phyloP scores from a whole-genome alignment of 1,140 invertebrate species.

The Drosophila erecta region DNA sequence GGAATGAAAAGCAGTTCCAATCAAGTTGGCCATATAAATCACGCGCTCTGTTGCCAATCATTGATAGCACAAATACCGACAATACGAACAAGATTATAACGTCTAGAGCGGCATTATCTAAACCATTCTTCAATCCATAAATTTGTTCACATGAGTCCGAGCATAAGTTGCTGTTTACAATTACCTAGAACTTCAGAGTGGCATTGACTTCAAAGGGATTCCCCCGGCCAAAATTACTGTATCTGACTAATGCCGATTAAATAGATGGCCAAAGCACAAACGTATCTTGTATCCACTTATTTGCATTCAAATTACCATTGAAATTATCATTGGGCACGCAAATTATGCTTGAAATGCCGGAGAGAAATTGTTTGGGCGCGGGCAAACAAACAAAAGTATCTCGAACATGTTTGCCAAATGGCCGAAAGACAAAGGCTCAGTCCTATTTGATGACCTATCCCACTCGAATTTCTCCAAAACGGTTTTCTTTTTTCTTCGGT shows the following conservation, averaged over 20 bases:
- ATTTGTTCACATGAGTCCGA: slow-evolving; percentile 13
- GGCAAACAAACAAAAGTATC: slow-evolving; percentile 50
- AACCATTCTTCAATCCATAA: slow-evolving; percentile 29
- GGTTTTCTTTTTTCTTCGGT: slow-evolving; percentile 14
- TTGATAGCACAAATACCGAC: slow-evolving; percentile 32
- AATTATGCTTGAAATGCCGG: slow-evolving; percentile 59
- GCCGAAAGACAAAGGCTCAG: slow-evolving; percentile 27
- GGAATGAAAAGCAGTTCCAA: not conserved
- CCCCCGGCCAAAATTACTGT: not conserved
- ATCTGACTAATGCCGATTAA: slow-evolving; percentile 17
- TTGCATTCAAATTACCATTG: slow-evolving; percentile 56
- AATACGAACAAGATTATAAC: slow-evolving; percentile 38
- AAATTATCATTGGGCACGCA: slow-evolving; percentile 66
- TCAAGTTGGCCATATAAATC: slow-evolving; percentile 36
- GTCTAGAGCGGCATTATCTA: slow-evolving; percentile 35
- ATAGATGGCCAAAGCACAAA: slow-evolving; percentile 22
- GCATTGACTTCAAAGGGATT: slow-evolving; percentile 22
- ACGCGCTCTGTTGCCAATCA: slow-evolving; percentile 43
- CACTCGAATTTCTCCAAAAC: not conserved
- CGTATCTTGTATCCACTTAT: slow-evolving; percentile 44
- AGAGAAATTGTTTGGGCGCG: slow-evolving; percentile 11
- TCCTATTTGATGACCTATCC: slow-evolving; percentile 59
- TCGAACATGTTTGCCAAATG: slow-evolving; percentile 33
- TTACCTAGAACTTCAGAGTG: slow-evolving; percentile 11
- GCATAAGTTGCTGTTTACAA: not conserved